These are phyloP conservation scores for Myotis myotis DNA, from an alignment of 2,797 vertebrate genomes.

Conservation along the genomic window DNA sequence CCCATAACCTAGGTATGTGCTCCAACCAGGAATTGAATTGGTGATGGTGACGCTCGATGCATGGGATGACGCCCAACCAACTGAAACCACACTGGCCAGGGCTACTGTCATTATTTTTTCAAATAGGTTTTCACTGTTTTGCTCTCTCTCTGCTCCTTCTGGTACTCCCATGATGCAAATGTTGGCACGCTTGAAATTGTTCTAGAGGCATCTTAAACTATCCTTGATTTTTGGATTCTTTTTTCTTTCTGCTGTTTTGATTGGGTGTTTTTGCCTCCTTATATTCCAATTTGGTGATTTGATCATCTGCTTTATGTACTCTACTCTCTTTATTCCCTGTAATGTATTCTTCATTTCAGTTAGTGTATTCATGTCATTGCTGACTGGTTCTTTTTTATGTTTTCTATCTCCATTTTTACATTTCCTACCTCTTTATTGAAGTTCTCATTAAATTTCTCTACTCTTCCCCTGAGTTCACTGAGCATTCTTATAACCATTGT, in stretches of 20 bases:
- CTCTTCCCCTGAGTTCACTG: not conserved
- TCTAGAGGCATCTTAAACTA: not conserved
- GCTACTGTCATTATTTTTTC: not conserved
- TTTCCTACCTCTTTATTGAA: not conserved
- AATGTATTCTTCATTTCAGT: not conserved
- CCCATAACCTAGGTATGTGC: too few relatives aligned
- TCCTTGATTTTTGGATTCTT: not conserved
- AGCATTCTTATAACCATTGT: not conserved
- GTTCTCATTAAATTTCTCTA: not conserved
- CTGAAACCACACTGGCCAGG: too few relatives aligned
- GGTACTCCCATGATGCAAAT: not conserved
- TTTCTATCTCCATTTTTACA: not conserved
- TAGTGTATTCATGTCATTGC: not conserved
- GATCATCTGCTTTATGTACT: not conserved
- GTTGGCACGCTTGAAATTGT: not conserved
- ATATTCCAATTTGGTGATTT: not conserved
- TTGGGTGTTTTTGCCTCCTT: not conserved
- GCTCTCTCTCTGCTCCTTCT: not conserved
- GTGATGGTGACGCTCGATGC: too few relatives aligned
- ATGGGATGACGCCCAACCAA: too few relatives aligned
- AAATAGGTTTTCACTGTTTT: not conserved
- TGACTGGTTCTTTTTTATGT: not conserved
- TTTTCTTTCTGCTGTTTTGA: not conserved
- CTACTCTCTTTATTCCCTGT: not conserved
- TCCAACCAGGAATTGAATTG: too few relatives aligned